These are phyloP conservation scores for Oryzias curvinotus DNA, from an alignment of 2,113 vertebrate genomes.

Conservation along the genomic window DNA sequence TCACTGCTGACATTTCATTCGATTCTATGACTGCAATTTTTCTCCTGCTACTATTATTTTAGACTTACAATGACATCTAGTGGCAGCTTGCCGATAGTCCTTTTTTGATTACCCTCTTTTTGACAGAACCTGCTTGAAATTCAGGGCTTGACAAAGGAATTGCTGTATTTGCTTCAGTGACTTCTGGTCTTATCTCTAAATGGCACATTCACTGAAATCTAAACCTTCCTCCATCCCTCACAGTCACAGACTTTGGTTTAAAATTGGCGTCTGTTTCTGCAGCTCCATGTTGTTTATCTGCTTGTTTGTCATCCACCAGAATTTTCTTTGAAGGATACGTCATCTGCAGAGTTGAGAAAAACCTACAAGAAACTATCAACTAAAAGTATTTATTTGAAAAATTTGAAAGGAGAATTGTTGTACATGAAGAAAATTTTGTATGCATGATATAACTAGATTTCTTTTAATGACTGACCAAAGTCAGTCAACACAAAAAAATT, in stretches of 20 bases:
- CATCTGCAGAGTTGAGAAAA: background rate
- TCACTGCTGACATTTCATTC: background rate
- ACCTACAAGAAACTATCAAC: background rate
- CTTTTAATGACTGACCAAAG: no score
- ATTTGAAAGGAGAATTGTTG: no score
- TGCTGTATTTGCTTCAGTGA: conserved; percentile 13
- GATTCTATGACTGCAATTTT: background rate
- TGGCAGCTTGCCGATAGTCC: conserved; percentile 42
- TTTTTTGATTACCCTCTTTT: conserved; percentile 12
- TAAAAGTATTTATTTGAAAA: no score
- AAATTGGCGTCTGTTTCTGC: background rate
- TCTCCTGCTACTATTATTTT: conserved; percentile 1
- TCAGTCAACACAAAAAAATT: no score
- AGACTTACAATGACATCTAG: conserved; percentile 55
- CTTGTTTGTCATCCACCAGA: background rate
- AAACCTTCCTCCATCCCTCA: conserved; percentile 3
- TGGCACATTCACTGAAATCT: conserved; percentile 12
- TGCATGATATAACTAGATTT: no score
- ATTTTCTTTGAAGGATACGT: conserved; percentile 1
- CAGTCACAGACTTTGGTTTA: conserved; percentile 5
- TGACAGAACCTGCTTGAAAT: conserved; percentile 9
- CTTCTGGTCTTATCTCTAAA: conserved; percentile 22
- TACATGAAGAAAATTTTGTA: no score
- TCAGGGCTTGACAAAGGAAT: conserved; percentile 12
- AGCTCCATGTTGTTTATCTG: background rate